These are phyloP conservation scores for Tachycineta bicolor DNA, from an alignment of 2,113 vertebrate genomes.

Conservation along the genomic window DNA sequence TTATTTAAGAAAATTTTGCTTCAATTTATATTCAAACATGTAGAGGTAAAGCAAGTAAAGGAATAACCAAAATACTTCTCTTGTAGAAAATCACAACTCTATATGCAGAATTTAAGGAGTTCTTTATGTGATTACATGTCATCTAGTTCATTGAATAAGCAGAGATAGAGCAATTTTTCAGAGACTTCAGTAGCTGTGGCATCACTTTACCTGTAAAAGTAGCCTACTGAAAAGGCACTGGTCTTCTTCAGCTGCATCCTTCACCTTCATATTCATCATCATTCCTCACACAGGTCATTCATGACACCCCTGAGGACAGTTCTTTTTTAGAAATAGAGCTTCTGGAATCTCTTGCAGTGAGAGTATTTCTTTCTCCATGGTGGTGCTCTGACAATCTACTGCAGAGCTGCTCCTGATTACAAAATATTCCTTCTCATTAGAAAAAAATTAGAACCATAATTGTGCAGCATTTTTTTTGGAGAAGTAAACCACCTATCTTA, in stretches of 20 bases:
- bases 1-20: not conserved
- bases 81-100: not conserved
- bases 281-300: not conserved
- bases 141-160: not conserved
- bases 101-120: not conserved
- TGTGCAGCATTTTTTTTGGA: not conserved
- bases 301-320: not conserved
- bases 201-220: not conserved
- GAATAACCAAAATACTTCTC: not conserved
- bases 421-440: not conserved
- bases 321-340: not conserved
- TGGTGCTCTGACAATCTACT: not conserved
- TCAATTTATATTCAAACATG: not conserved
- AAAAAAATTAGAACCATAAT: not conserved
- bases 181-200: not conserved
- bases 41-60: not conserved
- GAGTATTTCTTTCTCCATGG: not conserved
- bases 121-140: not conserved
- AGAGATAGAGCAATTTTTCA: not conserved
- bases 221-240: not conserved
- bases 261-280: not conserved
- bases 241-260: not conserved
- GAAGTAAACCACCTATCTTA: not conserved
- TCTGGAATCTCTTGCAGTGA: not conserved
- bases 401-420: not conserved